phyloP scores from a whole-genome alignment of 2,113 vertebrate species.

The Edolisoma coerulescens region DNA sequence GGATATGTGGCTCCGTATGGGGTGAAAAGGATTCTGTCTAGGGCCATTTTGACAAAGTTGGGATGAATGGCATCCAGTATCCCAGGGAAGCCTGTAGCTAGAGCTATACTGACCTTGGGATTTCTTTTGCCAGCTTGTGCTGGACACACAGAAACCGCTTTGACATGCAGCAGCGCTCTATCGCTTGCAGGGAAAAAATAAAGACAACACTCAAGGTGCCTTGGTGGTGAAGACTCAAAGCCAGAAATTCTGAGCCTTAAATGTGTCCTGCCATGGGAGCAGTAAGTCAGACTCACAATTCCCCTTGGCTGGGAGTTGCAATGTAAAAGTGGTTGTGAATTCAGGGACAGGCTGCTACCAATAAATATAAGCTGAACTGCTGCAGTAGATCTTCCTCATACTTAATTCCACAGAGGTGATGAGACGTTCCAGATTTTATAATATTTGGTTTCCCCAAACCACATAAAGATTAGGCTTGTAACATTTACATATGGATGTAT shows the following conservation, averaged over 20 bases:
- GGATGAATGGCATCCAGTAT: not conserved
- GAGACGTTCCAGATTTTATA: not conserved
- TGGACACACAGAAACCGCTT: not conserved
- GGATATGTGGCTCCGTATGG: not conserved
- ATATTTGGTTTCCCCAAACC: not conserved
- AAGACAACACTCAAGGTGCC: not conserved
- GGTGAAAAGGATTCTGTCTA: not conserved
- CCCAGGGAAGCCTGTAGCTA: not conserved
- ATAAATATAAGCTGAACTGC: not conserved
- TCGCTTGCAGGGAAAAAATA: not conserved
- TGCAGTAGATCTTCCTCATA: not conserved
- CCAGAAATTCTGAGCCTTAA: not conserved
- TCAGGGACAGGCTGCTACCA: not conserved
- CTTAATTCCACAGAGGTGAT: not conserved
- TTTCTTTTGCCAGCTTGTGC: not conserved
- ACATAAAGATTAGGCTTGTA: not conserved
- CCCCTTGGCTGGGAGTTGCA: not conserved
- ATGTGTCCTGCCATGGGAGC: not conserved
- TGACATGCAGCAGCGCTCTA: not conserved
- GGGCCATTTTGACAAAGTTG: not conserved
- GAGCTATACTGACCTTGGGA: not conserved
- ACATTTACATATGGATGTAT: not conserved
- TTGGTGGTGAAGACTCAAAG: not conserved
- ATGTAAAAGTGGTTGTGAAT: not conserved
- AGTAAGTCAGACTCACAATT: not conserved